Evolutionary conservation across 2,113 vertebrate species (phyloP).

Genomic region (Nycticorax nycticorax): DNA sequence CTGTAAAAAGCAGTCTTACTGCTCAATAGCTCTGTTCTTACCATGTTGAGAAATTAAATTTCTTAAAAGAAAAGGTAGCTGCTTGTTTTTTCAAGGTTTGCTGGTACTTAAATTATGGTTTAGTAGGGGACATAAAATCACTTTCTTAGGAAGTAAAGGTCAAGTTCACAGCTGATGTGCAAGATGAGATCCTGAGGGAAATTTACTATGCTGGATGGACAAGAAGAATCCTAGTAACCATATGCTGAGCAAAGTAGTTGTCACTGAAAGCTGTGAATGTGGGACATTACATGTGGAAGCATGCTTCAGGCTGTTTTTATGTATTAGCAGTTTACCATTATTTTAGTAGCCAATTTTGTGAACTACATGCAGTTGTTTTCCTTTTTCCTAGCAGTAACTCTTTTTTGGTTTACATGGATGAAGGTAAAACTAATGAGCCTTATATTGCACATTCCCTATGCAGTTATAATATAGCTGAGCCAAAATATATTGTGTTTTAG

Average conservation of each 20-base stretch:
- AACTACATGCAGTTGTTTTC: neutral
- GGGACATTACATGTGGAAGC: neutral
- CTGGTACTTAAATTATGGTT: neutral
- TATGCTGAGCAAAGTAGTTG: neutral
- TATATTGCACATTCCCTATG: neutral
- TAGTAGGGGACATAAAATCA: neutral
- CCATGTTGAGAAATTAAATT: neutral
- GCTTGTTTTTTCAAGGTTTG: neutral
- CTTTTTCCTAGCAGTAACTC: neutral
- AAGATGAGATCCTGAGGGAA: neutral
- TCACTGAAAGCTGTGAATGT: neutral
- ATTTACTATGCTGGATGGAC: neutral
- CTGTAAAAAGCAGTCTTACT: neutral
- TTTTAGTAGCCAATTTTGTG: neutral
- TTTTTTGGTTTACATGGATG: neutral
- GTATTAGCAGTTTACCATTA: neutral
- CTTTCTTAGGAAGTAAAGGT: neutral
- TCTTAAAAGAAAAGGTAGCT: neutral
- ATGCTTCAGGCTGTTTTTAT: neutral
- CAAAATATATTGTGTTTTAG: conserved; percentile 1
- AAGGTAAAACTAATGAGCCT: neutral
- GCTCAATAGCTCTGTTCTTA: neutral
- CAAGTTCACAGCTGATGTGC: neutral
- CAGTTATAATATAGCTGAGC: neutral
- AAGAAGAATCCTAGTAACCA: neutral